phyloP scores from a whole-genome alignment of 2,888 invertebrate genomes.

The Microctonus brassicae region DNA sequence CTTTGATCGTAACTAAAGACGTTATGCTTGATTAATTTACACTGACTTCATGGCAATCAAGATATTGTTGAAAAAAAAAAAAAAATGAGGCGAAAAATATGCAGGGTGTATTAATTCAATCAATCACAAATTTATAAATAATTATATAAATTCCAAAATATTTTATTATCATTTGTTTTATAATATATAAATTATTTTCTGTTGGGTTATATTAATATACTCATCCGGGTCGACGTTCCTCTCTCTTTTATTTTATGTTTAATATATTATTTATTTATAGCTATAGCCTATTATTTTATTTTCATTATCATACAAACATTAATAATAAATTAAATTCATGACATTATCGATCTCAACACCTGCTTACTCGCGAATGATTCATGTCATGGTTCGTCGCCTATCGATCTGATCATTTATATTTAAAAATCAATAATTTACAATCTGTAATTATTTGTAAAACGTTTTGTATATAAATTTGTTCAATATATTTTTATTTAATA shows the following conservation, averaged over 20 bases:
- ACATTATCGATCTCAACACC: background rate
- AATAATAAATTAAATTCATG: background rate
- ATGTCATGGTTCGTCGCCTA: background rate
- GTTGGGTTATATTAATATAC: background rate
- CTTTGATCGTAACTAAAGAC: constrained; percentile 14
- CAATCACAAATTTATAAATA: too few relatives aligned
- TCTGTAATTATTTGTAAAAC: background rate
- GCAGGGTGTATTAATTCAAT: background rate
- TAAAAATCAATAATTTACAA: background rate
- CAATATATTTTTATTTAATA: background rate
- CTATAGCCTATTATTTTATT: background rate
- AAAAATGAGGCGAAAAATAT: background rate
- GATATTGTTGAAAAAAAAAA: background rate
- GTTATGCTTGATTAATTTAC: constrained; percentile 16
- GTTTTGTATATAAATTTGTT: background rate
- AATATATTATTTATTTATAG: background rate
- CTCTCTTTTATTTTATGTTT: background rate
- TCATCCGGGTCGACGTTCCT: background rate
- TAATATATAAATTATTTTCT: background rate
- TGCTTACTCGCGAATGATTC: background rate
- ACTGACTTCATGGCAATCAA: constrained; percentile 8
- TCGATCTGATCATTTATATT: background rate
- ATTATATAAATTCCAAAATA: too few relatives aligned
- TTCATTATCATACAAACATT: background rate
- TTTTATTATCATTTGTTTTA: too few relatives aligned